These are phyloP conservation scores for Pandion haliaetus DNA, from an alignment of 2,113 vertebrate species.

Conservation along the genomic window DNA sequence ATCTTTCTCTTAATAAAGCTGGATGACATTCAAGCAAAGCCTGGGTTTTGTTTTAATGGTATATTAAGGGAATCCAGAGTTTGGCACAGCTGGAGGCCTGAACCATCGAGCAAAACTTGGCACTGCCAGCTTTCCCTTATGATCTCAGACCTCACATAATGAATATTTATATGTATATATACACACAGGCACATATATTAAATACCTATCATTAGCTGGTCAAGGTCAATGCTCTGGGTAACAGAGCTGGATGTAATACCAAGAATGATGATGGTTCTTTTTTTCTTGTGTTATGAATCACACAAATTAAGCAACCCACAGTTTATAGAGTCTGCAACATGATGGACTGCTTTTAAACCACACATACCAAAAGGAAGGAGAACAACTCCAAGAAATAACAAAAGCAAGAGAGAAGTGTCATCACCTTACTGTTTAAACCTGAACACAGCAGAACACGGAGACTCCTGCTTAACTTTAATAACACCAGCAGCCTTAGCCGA, in stretches of 20 bases:
- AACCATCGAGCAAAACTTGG: slow-evolving; percentile 22
- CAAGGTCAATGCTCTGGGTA: slow-evolving; percentile 47
- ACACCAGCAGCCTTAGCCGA: not conserved
- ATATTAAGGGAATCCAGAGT: slow-evolving; percentile 25
- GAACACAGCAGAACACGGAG: not conserved
- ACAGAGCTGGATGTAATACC: slow-evolving; percentile 1
- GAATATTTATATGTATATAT: slow-evolving; percentile 54
- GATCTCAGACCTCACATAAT: slow-evolving; percentile 36
- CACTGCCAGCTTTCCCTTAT: slow-evolving; percentile 9
- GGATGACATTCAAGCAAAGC: slow-evolving; percentile 55
- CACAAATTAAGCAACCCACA: slow-evolving; percentile 31
- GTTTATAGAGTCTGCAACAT: slow-evolving; percentile 8
- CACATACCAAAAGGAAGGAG: slow-evolving; percentile 23
- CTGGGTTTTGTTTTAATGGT: slow-evolving; percentile 40
- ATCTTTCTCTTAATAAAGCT: slow-evolving; percentile 65
- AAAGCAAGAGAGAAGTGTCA: slow-evolving; percentile 34
- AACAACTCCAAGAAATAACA: slow-evolving; percentile 35
- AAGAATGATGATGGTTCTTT: slow-evolving; percentile 15
- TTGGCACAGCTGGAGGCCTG: slow-evolving; percentile 52
- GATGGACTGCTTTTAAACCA: slow-evolving; percentile 52
- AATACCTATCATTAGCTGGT: slow-evolving; percentile 54
- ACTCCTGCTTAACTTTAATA: slow-evolving; percentile 30
- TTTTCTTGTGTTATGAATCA: slow-evolving; percentile 11
- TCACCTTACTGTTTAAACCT: slow-evolving; percentile 49
- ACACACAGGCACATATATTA: not conserved